Conservation (phyloP, 2,113 vertebrate species). For the Etia nguti region DNA sequence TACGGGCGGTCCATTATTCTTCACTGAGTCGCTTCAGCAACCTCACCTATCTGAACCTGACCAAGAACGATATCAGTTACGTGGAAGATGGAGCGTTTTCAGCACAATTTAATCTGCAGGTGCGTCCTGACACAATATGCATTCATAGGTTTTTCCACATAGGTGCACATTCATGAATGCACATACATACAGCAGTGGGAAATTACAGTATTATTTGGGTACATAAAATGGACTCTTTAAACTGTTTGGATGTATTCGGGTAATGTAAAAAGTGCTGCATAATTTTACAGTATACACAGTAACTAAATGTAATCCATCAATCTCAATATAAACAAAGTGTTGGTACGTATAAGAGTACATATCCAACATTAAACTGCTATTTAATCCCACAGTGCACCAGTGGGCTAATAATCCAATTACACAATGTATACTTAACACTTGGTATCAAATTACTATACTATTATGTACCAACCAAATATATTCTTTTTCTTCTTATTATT, state of each 20-base stretch:
- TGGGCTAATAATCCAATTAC: background rate
- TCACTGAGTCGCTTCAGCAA: constrained; percentile 95
- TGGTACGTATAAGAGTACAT: background rate
- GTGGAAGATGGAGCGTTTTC: constrained; percentile 97
- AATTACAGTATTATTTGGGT: background rate
- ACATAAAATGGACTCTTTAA: background rate
- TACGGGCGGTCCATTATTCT: constrained; percentile 90
- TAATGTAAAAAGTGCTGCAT: background rate
- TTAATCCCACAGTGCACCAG: background rate
- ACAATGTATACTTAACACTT: background rate
- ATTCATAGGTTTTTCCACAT: background rate
- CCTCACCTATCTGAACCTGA: constrained; percentile 98
- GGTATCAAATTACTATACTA: background rate
- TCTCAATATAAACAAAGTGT: background rate
- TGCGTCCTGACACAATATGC: background rate
- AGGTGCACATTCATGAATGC: background rate
- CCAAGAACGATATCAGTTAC: constrained; percentile 96
- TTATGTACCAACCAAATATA: background rate
- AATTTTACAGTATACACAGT: background rate
- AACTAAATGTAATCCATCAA: background rate
- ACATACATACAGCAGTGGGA: background rate
- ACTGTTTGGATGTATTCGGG: background rate
- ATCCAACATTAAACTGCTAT: background rate
- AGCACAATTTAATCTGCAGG: constrained; percentile 90
- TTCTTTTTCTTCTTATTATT: rapidly evolving